Percentiles rank a stretch among this genome's conserved stretches.
Evolutionary conservation across 1,140 invertebrate genomes (phyloP).

Genomic region (Trypoxylus dichotomus): DNA sequence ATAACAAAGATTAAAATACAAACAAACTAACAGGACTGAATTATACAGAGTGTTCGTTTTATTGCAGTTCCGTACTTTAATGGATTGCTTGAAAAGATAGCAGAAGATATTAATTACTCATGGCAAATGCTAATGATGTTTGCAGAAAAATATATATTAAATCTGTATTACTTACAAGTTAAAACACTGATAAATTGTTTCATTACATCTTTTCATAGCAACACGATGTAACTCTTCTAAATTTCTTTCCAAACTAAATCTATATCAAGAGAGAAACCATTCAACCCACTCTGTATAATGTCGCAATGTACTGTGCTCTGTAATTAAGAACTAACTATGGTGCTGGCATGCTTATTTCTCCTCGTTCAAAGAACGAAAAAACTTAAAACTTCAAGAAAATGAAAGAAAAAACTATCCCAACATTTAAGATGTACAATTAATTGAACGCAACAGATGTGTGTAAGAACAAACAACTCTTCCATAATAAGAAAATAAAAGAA

Average conservation of each 20-base stretch:
- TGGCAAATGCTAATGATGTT: no score
- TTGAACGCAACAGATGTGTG: neutral
- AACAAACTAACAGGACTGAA: conserved; percentile 16
- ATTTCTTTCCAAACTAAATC: conserved; percentile 5
- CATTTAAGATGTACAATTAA: conserved; percentile 13
- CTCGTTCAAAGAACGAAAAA: conserved; percentile 6
- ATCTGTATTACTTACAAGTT: no score
- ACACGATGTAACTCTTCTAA: neutral
- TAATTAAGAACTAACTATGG: conserved; percentile 47
- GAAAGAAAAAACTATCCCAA: conserved; percentile 9
- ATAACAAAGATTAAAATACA: conserved; percentile 30
- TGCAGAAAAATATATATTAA: no score
- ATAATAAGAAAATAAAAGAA: neutral
- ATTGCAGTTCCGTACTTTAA: neutral
- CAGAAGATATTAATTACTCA: no score
- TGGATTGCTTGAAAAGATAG: no score
- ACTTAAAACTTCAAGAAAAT: neutral
- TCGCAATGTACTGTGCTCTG: conserved; percentile 47
- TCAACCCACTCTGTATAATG: neutral
- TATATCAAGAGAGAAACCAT: neutral
- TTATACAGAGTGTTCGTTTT: neutral
- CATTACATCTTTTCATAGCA: neutral
- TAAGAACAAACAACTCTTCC: conserved; percentile 9
- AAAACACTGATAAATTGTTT: no score
- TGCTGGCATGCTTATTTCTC: conserved; percentile 48